Evolutionary conservation across 2,113 vertebrate genomes (phyloP), one percentile per base, ranked within the genome.

Genomic region (Cryptoleucopteryx plumbea): DNA sequence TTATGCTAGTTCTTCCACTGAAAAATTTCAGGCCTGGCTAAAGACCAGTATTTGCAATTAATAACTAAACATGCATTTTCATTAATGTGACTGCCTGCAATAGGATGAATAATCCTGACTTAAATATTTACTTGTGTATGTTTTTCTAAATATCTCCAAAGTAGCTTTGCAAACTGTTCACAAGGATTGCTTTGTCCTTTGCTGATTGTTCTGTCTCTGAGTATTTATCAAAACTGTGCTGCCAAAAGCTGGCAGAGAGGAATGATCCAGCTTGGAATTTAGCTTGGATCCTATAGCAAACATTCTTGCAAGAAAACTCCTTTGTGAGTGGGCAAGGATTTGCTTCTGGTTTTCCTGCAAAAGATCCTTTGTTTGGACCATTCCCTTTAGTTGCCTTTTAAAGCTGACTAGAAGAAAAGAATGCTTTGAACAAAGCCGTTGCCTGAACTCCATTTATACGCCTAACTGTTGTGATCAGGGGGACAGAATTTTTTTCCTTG

Each of bases 331-430:
- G 88, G 75, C 80, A 96, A 93, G 48, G 75, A 40, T 72, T 93
- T 88, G 67, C 36, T 50, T 90, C 92, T 93, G 29, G 26, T 91
- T 83, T 93, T 92, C 75, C 87, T 70, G 74, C 75, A 88, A 88
- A 86, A 94, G 50, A 83, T 93, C 73, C 90, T 97, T 94, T 96
- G 85, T 93, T 91, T 82, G 55, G 82, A 77, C n/a, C 45, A 43
- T 93, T 91, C 86, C 47, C 52, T 75, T 87, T n/a, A 52, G 83
- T 56, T 89, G 81, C 81, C 43, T 97, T 95, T 89, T 84, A 63
- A 88, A 86, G 48, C 38, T 61, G 72, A 47, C 45, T 74, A 7
- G 68, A 83, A 71, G 87, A 91, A 82, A 95, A 90, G 93, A 96
- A 90, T 86, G 92, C 94, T 94, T 90, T 93, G 94, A 93, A 86